phyloP scores from a whole-genome alignment of 2,888 invertebrate species.

The Cosmia trapezina region DNA sequence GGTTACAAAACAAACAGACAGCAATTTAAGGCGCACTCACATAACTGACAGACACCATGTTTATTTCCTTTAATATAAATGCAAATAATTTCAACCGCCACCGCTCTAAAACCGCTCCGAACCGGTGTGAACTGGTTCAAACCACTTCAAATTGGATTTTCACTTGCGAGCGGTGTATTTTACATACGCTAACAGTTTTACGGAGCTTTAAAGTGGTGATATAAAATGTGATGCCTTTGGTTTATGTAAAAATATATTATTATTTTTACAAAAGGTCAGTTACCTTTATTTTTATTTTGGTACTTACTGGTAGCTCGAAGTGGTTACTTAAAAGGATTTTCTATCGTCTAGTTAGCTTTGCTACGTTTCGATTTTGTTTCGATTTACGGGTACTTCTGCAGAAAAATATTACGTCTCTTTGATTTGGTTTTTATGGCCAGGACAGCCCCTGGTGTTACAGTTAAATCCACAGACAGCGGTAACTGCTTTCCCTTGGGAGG shows the following conservation, averaged over 20 bases:
- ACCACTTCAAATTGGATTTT: constrained; percentile 61
- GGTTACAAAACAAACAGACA: constrained; percentile 12
- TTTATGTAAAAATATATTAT: background rate
- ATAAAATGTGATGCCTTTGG: background rate
- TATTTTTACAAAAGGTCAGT: background rate
- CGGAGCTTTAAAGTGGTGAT: constrained; percentile 9
- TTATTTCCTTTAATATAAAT: constrained; percentile 62
- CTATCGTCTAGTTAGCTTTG: background rate
- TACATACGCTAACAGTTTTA: constrained; percentile 38
- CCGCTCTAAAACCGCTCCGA: constrained; percentile 18
- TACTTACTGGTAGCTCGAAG: background rate
- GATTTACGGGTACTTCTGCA: background rate
- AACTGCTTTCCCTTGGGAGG: background rate
- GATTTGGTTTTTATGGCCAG: background rate
- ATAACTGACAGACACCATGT: constrained; percentile 49
- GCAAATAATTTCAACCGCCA: constrained; percentile 53
- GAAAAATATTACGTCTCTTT: background rate
- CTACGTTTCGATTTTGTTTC: background rate
- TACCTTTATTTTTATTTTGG: background rate
- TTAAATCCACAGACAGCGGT: background rate
- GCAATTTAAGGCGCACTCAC: constrained; percentile 8
- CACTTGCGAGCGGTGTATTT: constrained; percentile 43
- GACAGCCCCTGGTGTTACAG: background rate
- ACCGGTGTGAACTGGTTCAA: constrained; percentile 44
- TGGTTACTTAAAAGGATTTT: background rate